These are phyloP conservation scores for Ophonus ardosiacus DNA, from an alignment of 2,888 invertebrate genomes.

Conservation along the genomic window DNA sequence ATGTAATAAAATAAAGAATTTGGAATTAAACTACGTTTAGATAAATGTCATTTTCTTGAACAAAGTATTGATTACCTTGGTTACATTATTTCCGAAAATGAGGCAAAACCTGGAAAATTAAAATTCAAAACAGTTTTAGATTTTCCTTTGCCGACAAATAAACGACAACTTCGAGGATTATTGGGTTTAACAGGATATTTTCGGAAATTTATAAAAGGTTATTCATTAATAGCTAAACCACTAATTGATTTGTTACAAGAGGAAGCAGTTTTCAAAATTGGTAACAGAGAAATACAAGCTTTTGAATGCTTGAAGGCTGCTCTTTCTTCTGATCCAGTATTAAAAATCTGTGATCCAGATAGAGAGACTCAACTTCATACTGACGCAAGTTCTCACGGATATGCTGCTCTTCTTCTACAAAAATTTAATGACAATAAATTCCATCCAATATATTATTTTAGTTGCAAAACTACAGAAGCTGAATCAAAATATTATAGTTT, in stretches of 20 bases:
- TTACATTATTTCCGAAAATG: not conserved
- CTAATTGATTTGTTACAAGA: too few relatives aligned
- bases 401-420: not conserved
- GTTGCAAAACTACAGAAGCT: conserved; percentile 1
- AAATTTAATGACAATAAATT: not conserved
- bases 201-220: too few relatives aligned
- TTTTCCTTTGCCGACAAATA: not conserved
- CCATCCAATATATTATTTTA: conserved; percentile 3
- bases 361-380: not conserved
- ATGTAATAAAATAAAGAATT: not conserved
- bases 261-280: too few relatives aligned
- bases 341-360: not conserved
- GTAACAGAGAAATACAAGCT: too few relatives aligned
- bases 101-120: not conserved
- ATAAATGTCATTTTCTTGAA: conserved; percentile 40
- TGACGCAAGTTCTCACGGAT: not conserved
- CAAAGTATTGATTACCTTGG: not conserved
- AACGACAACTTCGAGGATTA: not conserved
- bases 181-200: not conserved
- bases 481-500: not conserved
- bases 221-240: too few relatives aligned
- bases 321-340: not conserved
- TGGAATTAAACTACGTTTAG: not conserved
- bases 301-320: not conserved
- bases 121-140: not conserved